Percentiles rank a stretch among this genome's conserved stretches.
phyloP scores from a whole-genome alignment of 2,113 vertebrate genomes.

The Lepus americanus region DNA sequence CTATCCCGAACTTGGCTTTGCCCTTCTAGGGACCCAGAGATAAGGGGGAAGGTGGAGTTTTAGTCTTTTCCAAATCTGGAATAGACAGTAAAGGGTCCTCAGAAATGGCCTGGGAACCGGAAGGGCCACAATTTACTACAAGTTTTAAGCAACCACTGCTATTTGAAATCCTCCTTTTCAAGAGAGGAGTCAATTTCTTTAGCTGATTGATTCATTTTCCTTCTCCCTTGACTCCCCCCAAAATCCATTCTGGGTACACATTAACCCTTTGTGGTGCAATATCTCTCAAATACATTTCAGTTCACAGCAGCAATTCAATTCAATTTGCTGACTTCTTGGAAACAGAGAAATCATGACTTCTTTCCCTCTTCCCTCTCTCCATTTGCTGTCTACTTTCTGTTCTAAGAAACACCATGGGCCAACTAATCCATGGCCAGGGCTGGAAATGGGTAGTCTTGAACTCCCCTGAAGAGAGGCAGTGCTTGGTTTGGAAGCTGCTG shows the following conservation, averaged over 20 bases:
- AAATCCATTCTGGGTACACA: not conserved
- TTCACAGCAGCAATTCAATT: not conserved
- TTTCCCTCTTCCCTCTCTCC: not conserved
- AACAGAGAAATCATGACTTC: not conserved
- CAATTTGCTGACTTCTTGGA: not conserved
- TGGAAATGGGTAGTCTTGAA: not conserved
- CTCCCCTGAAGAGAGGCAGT: not conserved
- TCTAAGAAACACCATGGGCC: not conserved
- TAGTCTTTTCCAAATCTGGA: not conserved
- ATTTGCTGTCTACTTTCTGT: not conserved
- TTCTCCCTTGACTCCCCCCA: rapidly evolving
- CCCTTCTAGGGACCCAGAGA: not conserved
- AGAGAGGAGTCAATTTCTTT: not conserved
- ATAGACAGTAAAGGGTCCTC: not conserved
- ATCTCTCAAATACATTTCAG: not conserved
- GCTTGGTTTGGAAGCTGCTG: constrained; percentile 23
- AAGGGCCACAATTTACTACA: not conserved
- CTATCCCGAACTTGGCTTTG: not conserved
- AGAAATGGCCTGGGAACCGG: not conserved
- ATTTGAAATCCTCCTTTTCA: not conserved
- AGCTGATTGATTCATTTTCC: too few species aligned
- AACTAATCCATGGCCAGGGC: rapidly evolving
- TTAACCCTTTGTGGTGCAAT: not conserved
- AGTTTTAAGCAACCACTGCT: not conserved
- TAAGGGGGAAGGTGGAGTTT: constrained; percentile 15